Percentiles rank a stretch among this genome's conserved stretches.
phyloP scores from a whole-genome alignment of 2,113 vertebrate species.

The Ctenomys sociabilis region DNA sequence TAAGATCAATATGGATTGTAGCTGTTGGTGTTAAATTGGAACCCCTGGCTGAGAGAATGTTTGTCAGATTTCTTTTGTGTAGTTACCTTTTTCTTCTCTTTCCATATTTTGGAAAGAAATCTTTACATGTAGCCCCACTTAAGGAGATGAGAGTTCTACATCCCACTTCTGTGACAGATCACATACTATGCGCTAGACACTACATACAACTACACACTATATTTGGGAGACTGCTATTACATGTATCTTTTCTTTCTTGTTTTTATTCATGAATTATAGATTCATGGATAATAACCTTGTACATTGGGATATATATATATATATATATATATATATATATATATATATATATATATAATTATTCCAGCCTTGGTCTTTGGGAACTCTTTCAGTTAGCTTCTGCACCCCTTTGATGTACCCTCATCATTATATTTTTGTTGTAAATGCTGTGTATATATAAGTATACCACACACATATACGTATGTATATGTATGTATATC shows the following conservation, averaged over 20 bases:
- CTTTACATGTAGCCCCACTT: background rate
- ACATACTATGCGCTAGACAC: background rate
- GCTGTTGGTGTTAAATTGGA: background rate
- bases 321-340: too few relatives aligned
- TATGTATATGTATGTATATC: background rate
- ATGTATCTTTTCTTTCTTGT: background rate
- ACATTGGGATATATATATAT: background rate
- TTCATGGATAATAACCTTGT: background rate
- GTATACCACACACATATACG: background rate
- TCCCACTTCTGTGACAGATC: background rate
- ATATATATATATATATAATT: too few relatives aligned
- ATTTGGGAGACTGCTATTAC: constrained; percentile 4
- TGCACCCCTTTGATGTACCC: background rate
- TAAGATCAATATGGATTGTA: background rate
- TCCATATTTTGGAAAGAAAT: background rate
- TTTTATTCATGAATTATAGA: background rate
- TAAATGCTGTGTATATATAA: background rate
- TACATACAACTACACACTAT: background rate
- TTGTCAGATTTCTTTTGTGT: background rate
- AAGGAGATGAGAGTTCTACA: background rate
- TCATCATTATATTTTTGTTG: background rate
- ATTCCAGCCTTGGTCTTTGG: background rate
- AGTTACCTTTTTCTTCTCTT: background rate
- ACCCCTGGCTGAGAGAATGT: background rate
- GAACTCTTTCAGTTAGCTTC: background rate